Percentiles rank a stretch among this genome's conserved stretches.
Evolutionary conservation across 1,140 invertebrate species (phyloP).

Genomic region (Lycorma delicatula): DNA sequence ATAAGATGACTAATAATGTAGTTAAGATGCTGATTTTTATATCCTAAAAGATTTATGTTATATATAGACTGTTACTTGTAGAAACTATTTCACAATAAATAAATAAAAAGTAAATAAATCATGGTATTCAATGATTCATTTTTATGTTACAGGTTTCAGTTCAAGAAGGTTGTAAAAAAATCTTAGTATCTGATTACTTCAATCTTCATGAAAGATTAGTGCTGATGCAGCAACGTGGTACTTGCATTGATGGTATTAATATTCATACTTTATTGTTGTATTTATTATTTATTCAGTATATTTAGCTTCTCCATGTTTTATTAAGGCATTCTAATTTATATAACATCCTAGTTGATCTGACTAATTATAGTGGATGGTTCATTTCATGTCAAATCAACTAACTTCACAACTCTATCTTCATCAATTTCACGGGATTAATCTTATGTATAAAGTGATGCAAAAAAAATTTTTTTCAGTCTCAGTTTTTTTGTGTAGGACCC

Average conservation of each 20-base stretch:
- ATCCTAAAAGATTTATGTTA: not conserved
- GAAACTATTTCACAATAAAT: not conserved
- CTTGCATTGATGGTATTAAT: slow-evolving; percentile 51
- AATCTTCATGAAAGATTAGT: slow-evolving; percentile 77
- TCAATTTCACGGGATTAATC: no score
- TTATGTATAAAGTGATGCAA: no score
- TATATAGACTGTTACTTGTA: not conserved
- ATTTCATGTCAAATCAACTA: no score
- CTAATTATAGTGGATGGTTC: not conserved
- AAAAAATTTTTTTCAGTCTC: no score
- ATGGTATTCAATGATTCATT: slow-evolving; percentile 8
- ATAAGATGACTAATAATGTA: no score
- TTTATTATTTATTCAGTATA: slow-evolving; percentile 6
- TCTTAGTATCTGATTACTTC: slow-evolving; percentile 82
- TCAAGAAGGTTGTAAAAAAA: slow-evolving; percentile 80
- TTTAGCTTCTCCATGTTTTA: not conserved
- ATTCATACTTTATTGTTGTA: not conserved
- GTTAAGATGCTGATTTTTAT: no score
- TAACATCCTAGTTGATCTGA: not conserved
- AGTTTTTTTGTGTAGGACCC: no score
- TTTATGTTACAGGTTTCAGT: slow-evolving; percentile 56
- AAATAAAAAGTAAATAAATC: not conserved
- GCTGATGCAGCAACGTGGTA: slow-evolving; percentile 63
- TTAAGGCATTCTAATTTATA: not conserved
- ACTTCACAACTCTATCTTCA: no score